Evolutionary conservation across 1,140 invertebrate genomes (phyloP), one percentile per base, ranked within the genome.

Genomic region (Arctopsyche grandis): DNA sequence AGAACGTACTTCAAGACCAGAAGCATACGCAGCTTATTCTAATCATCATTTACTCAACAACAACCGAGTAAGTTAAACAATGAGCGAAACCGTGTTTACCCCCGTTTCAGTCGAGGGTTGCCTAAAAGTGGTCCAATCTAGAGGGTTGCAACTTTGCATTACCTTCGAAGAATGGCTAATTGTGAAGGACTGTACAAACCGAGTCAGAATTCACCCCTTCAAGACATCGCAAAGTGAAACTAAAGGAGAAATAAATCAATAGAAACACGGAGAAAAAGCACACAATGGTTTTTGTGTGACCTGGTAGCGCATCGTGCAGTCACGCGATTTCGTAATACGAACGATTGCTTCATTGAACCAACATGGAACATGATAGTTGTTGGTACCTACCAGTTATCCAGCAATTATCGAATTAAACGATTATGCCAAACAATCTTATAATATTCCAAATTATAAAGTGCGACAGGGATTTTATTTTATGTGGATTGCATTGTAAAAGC

Each of bases 241-340:
- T 73, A 70, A 44, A 76, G 56, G 66, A 74, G 52, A 80, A 66
- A 80, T 71, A 80, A 73, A 70, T 66, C 46, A 79, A 80, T 71
- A 77, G 70, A 29, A 74, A 79, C 66, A 79, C 29, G 69, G 76
- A 60, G 66, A 80, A 76, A n/a, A 80, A 75, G 44, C 38, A 19
- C 16, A 21, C 63, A 26, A 60, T 60, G 21, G 1, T n/a, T n/a
- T 66, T 0, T 60, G 56, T 60, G 66, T 44, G 24, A 75, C 24
- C 71, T 4, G 63, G 58, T 52, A 52, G 70, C 29, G 38, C 78
- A 66, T 63, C 78, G 70, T 73, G 44, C 24, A 79, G 78, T 75
- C 78, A 75, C 69, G 56, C 56, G 58, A 79, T 44, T 79, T 38
- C 52, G 43, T 70, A 70, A 74, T 75, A 66, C 26, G 29, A 24